Evolutionary conservation across 2,797 vertebrate genomes (phyloP).

Genomic region (Danio tinwini): DNA sequence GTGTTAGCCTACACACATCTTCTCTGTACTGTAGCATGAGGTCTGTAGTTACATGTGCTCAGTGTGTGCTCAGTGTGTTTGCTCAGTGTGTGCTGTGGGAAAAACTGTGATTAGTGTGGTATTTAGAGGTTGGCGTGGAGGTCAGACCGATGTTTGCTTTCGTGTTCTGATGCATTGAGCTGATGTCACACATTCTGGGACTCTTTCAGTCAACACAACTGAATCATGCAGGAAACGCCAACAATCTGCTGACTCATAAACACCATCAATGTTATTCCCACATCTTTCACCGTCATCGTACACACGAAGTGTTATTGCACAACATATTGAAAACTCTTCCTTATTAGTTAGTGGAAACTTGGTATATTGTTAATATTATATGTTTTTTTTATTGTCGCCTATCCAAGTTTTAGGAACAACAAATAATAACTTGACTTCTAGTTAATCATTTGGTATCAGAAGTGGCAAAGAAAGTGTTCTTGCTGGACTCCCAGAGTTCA

Average conservation of each 20-base stretch:
- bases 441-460: too few species aligned
- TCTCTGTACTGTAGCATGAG: not conserved
- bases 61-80: slow-evolving; percentile 5
- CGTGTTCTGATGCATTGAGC: slow-evolving; percentile 20
- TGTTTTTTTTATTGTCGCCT: too few species aligned
- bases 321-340: not conserved
- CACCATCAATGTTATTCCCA: not conserved
- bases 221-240: slow-evolving; percentile 42
- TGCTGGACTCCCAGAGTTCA: too few species aligned
- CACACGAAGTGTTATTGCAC: not conserved
- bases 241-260: slow-evolving; percentile 35
- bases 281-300: not conserved
- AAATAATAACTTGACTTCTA: too few species aligned
- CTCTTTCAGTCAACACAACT: slow-evolving; percentile 35
- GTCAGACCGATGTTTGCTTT: slow-evolving; percentile 48
- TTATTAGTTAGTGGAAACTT: not conserved
- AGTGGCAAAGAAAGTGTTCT: too few species aligned
- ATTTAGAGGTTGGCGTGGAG: slow-evolving; percentile 34
- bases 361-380: not conserved
- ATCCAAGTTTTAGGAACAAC: too few species aligned
- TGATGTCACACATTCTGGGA: slow-evolving; percentile 39
- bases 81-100: slow-evolving; percentile 13
- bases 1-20: not conserved
- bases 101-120: not conserved
- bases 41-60: not conserved